These are phyloP conservation scores for Micromys minutus DNA, from an alignment of 2,113 vertebrate species.

Conservation along the genomic window DNA sequence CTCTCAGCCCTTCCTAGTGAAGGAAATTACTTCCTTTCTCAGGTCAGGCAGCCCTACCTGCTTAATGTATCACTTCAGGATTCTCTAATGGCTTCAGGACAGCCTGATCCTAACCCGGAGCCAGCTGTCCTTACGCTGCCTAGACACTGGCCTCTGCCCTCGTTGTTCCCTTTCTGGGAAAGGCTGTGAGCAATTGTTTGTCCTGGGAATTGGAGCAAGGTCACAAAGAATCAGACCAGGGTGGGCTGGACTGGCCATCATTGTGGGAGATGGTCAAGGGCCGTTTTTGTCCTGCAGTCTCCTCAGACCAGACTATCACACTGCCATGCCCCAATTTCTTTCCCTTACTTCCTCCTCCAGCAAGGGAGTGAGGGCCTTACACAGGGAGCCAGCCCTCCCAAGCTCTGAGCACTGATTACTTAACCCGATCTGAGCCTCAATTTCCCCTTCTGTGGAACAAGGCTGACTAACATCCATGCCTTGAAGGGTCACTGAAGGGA, in stretches of 20 bases:
- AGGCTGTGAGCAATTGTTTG: not conserved
- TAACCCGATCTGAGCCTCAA: not conserved
- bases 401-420: not conserved
- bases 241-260: not conserved
- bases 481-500: not conserved
- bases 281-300: no score
- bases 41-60: not conserved
- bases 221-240: not conserved
- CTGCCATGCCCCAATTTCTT: accelerated
- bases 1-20: conserved; percentile 19
- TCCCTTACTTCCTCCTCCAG: not conserved
- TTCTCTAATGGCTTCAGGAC: not conserved
- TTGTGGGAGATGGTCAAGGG: not conserved
- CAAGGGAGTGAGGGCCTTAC: not conserved
- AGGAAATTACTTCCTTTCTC: conserved; percentile 42
- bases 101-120: not conserved
- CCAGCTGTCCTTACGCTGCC: accelerated
- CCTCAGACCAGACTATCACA: no score
- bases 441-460: not conserved
- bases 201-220: not conserved
- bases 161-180: not conserved
- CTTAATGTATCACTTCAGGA: not conserved
- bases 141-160: not conserved
- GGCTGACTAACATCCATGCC: not conserved
- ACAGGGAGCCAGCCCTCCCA: not conserved